phyloP scores from a whole-genome alignment of 2,113 vertebrate genomes.

The Aspiorhynchus laticeps region DNA sequence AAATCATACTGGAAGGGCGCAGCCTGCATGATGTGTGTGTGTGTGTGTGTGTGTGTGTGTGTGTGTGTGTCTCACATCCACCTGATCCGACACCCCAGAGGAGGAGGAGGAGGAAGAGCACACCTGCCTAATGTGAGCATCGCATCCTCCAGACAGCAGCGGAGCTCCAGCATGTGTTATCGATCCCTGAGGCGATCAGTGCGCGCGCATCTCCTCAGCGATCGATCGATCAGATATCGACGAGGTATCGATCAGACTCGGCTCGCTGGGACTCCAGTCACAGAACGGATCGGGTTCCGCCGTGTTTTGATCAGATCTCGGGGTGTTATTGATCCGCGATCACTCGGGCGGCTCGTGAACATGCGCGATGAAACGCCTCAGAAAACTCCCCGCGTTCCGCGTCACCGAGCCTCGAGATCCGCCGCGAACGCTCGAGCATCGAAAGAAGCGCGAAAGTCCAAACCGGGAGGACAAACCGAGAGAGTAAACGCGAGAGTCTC shows the following conservation, averaged over 20 bases:
- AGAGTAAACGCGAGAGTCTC: neutral
- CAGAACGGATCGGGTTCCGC: neutral
- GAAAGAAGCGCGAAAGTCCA: neutral
- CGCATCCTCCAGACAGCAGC: slow-evolving; percentile 53
- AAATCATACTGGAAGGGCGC: slow-evolving; percentile 88
- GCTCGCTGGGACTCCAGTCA: neutral
- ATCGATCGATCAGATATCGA: slow-evolving; percentile 15
- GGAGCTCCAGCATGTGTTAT: neutral
- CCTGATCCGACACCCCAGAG: slow-evolving; percentile 49
- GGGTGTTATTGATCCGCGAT: slow-evolving; percentile 20
- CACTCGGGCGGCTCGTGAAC: slow-evolving; percentile 52
- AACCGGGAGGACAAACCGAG: neutral
- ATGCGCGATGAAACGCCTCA: slow-evolving; percentile 53
- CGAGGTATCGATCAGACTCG: slow-evolving; percentile 1
- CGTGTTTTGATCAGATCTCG: neutral
- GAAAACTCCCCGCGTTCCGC: neutral
- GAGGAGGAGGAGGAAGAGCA: neutral
- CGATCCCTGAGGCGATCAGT: slow-evolving; percentile 7
- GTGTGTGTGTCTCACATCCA: slow-evolving; percentile 36
- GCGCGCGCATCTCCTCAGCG: slow-evolving; percentile 15
- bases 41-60: slow-evolving; percentile 57
- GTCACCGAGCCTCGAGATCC: neutral
- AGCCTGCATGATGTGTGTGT: slow-evolving; percentile 83
- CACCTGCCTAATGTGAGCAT: slow-evolving; percentile 61
- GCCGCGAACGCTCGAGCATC: neutral